Percentiles rank a stretch among this genome's conserved stretches.
Conservation (phyloP, 2,113 vertebrate species). For the Phocoena phocoena region DNA sequence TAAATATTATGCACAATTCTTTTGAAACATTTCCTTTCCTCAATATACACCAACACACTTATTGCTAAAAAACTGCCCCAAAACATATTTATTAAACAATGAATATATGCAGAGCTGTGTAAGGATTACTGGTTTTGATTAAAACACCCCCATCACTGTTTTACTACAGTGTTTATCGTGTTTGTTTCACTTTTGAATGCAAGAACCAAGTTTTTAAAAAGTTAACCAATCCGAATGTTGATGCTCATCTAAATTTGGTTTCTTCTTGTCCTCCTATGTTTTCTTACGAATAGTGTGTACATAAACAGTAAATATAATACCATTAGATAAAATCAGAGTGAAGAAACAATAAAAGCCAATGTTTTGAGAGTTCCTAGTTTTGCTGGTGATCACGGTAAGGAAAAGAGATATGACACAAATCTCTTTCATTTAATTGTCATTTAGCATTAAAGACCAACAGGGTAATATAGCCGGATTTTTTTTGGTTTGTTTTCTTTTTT, state of each 20-base stretch:
- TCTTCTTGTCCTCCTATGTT: background rate
- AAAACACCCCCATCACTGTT: background rate
- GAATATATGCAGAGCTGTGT: background rate
- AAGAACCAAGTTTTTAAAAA: background rate
- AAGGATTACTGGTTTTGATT: background rate
- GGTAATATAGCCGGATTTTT: background rate
- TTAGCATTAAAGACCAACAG: background rate
- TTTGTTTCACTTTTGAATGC: conserved; percentile 3
- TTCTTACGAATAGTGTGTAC: background rate
- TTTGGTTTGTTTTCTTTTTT: background rate
- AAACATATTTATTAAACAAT: conserved; percentile 9
- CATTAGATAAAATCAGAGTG: background rate
- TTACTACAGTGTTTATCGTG: background rate
- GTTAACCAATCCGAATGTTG: background rate
- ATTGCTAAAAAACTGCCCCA: background rate
- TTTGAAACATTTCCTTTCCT: background rate
- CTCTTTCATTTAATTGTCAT: background rate
- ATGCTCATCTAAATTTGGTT: background rate
- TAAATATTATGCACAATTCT: background rate
- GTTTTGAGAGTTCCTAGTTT: background rate
- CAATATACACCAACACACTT: background rate
- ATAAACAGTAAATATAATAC: background rate
- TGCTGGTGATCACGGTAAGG: background rate
- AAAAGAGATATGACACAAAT: background rate
- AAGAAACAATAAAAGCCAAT: background rate